Evolutionary conservation across 2,797 vertebrate genomes (phyloP).

Genomic region (Paedocypris micromegethes): DNA sequence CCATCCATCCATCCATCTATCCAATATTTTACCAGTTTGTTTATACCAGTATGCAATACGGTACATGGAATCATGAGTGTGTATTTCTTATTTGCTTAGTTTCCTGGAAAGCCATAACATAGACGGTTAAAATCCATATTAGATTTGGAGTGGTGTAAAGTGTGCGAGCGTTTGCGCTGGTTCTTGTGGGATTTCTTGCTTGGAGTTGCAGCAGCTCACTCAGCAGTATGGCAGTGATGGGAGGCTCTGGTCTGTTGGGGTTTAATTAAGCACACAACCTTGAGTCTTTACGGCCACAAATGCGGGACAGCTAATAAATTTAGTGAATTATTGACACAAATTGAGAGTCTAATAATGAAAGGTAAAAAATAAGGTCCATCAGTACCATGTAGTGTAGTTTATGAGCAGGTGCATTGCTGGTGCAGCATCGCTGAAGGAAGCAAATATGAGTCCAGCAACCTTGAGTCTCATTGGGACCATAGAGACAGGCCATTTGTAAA

Average conservation of each 20-base stretch:
- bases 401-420: constrained; percentile 28
- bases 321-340: constrained; percentile 29
- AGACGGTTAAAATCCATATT: too few species aligned
- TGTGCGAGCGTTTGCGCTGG: not conserved
- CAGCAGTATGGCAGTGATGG: constrained; percentile 59
- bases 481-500: constrained; percentile 48
- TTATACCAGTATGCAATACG: too few species aligned
- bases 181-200: constrained; percentile 37
- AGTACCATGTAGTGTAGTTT: constrained; percentile 20
- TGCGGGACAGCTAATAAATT: not conserved
- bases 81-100: too few species aligned
- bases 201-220: constrained; percentile 53
- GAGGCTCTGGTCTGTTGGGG: constrained; percentile 60
- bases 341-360: constrained; percentile 8
- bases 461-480: constrained; percentile 55
- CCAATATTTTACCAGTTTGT: too few species aligned
- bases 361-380: constrained; percentile 1
- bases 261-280: constrained; percentile 61
- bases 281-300: constrained; percentile 14
- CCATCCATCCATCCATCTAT: not conserved
- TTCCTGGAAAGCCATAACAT: too few species aligned
- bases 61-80: too few species aligned
- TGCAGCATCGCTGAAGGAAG: constrained; percentile 59
- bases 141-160: too few species aligned
- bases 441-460: constrained; percentile 66